phyloP scores from a whole-genome alignment of 2,113 vertebrate genomes.

The Apeltes quadracus region DNA sequence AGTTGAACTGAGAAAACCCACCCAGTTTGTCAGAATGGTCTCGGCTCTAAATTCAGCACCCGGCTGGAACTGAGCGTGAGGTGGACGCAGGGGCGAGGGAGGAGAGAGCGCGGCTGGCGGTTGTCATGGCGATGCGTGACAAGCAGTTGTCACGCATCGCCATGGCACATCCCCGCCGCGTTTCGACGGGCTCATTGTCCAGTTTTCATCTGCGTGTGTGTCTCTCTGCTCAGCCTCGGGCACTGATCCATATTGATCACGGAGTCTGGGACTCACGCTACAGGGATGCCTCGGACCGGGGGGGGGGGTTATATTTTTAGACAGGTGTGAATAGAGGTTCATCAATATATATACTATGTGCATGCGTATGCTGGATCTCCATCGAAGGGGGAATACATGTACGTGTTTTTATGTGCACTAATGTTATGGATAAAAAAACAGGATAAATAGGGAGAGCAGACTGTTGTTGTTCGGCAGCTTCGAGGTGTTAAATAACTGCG shows the following conservation, averaged over 20 bases:
- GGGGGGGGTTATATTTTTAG: slow-evolving; percentile 15
- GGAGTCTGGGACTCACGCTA: slow-evolving; percentile 49
- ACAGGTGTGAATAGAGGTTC: neutral
- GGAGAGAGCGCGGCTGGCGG: slow-evolving; percentile 55
- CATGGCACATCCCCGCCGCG: slow-evolving; percentile 69
- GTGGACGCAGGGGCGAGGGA: slow-evolving; percentile 38
- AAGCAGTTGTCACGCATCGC: slow-evolving; percentile 67
- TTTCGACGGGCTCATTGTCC: slow-evolving; percentile 70
- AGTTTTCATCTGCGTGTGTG: slow-evolving; percentile 38
- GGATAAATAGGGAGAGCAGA: neutral
- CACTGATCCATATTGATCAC: slow-evolving; percentile 58
- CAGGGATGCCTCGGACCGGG: slow-evolving; percentile 29
- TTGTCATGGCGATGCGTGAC: slow-evolving; percentile 78
- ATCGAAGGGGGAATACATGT: neutral
- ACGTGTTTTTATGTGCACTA: neutral
- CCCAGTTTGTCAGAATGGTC: slow-evolving; percentile 41
- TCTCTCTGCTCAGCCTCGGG: slow-evolving; percentile 34
- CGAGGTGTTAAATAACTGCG: neutral
- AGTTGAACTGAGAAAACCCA: neutral
- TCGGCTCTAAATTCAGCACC: slow-evolving; percentile 68
- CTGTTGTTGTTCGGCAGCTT: neutral
- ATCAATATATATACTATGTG: slow-evolving; percentile 10
- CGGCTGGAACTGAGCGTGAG: slow-evolving; percentile 72
- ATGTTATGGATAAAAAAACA: neutral
- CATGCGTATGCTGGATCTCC: neutral